Evolutionary conservation across 2,888 invertebrate genomes (phyloP).

Genomic region (Synanthedon tipuliformis): DNA sequence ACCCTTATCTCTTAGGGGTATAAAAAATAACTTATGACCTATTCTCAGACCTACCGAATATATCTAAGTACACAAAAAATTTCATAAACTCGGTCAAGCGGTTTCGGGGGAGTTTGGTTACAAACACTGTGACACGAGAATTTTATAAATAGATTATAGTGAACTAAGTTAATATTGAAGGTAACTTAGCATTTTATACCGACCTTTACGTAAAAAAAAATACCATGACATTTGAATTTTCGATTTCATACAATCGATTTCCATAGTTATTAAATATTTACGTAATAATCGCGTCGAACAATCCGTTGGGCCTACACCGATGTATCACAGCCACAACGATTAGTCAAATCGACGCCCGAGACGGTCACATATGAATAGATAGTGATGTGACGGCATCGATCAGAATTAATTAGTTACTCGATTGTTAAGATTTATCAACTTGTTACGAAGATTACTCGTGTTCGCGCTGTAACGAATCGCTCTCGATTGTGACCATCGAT

Average conservation of each 20-base stretch:
- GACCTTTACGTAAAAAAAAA: too few relatives aligned
- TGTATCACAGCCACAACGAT: conserved; percentile 24
- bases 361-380: background rate
- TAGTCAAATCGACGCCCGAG: conserved; percentile 27
- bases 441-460: conserved; percentile 18
- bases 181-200: too few relatives aligned
- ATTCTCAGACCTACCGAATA: too few relatives aligned
- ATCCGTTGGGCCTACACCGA: conserved; percentile 20
- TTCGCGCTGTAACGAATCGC: conserved; percentile 22
- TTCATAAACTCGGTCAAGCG: too few relatives aligned
- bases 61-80: too few relatives aligned
- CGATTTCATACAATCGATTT: conserved; percentile 13
- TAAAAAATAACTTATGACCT: too few relatives aligned
- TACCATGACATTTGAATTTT: too few relatives aligned
- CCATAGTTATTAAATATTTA: conserved; percentile 22
- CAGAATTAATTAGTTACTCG: conserved; percentile 41
- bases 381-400: conserved; percentile 23
- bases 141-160: too few relatives aligned
- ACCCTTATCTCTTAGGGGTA: too few relatives aligned
- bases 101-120: too few relatives aligned
- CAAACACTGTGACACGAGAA: too few relatives aligned
- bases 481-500: conserved; percentile 15
- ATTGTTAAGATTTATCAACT: conserved; percentile 24
- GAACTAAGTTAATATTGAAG: too few relatives aligned
- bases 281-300: conserved; percentile 17